Evolutionary conservation across 2,888 invertebrate species (phyloP).

Genomic region (Polymixis flavicincta): DNA sequence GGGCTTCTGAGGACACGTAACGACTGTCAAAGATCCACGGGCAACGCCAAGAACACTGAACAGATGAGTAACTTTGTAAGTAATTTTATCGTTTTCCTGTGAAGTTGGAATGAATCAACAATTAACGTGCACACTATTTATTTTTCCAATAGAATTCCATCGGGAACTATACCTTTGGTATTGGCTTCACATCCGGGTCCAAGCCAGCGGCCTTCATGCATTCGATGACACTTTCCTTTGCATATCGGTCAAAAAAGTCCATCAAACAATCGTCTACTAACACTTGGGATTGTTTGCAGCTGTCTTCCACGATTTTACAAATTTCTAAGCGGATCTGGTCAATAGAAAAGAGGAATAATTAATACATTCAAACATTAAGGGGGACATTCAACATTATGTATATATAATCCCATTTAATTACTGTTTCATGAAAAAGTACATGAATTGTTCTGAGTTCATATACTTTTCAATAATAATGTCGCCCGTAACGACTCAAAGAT

Average conservation of each 20-base stretch:
- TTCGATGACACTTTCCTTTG: constrained; percentile 11
- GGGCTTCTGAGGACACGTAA: no score
- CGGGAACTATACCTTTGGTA: constrained; percentile 17
- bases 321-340: constrained; percentile 29
- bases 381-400: no score
- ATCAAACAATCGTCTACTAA: constrained; percentile 15
- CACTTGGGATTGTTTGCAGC: constrained; percentile 23
- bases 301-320: constrained; percentile 28
- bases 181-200: constrained; percentile 11
- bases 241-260: constrained; percentile 16
- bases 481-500: no score
- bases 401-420: no score
- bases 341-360: background rate
- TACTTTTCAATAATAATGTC: no score
- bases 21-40: no score
- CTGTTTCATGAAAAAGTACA: no score
- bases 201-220: constrained; percentile 14
- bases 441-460: no score
- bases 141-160: background rate
- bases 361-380: background rate
- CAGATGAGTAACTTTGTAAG: no score
- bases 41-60: no score
- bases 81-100: background rate
- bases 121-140: no score
- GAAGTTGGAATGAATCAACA: background rate